Evolutionary conservation across 2,113 vertebrate genomes (phyloP), one percentile per base, ranked within the genome.

Genomic region (Lagenorhynchus albirostris): DNA sequence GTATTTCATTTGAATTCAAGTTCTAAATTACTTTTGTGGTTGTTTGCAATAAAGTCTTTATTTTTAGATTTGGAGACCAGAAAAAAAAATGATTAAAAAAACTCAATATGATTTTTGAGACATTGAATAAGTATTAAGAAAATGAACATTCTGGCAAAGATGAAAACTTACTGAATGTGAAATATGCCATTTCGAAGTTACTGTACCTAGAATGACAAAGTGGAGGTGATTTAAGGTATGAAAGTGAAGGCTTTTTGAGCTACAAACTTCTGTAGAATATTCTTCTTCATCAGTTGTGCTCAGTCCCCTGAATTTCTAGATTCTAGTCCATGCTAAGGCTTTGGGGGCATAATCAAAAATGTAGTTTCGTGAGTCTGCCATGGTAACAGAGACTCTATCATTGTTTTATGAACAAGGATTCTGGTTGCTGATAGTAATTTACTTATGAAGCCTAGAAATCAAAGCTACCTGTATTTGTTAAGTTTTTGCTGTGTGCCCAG

Each of bases 71-170:
- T 94, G 29, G 29, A 91, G n/a, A 89, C 18, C 53, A 97, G 77
- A 92, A 95, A 86, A 94, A 38, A 89, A 68, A 62, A 81, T 26
- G 81, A 93, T 95, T 70, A 60, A 85, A 80, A 80, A 67, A 96
- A 67, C 10, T 31, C 29, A 23, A 76, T 92, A 25, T 91, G 25
- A 85, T 80, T 92, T 96, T 95, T 88, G 71, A 95, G 80, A 81
- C 0, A 91, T 47, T 94, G 73, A 96, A 60, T 80, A 87, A 90
- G 14, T 31, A 44, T 85, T 36, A 91, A 91, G 33, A 94, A 94
- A 97, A 97, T 77, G 47, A 96, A 92, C 97, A 90, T 88, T 91
- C 41, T 84, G 11, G 76, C 91, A 97, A 36, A 94, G 74, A 38
- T 79, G 33, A 70, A 97, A 89, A 83, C 65, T 6, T 79, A 53